Conservation (phyloP, 2,888 invertebrate species). For the Lissonota sp. region DNA sequence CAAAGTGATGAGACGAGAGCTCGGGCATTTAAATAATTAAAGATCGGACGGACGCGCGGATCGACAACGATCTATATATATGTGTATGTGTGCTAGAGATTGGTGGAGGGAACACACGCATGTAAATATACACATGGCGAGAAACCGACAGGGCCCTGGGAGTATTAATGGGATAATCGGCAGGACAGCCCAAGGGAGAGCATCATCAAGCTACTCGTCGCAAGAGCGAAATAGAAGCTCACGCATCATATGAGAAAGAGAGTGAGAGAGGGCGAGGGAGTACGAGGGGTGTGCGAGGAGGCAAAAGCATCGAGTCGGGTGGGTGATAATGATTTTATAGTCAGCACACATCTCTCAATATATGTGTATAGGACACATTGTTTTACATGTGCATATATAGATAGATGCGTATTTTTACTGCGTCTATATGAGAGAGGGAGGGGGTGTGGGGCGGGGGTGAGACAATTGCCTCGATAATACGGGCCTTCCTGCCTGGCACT, state of each 20-base stretch:
- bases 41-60: constrained; percentile 75
- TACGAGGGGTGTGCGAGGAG: constrained; percentile 61
- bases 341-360: constrained; percentile 66
- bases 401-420: constrained; percentile 34
- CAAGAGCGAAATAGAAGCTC: constrained; percentile 28
- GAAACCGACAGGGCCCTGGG: constrained; percentile 73
- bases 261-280: constrained; percentile 50
- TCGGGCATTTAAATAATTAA: constrained; percentile 80
- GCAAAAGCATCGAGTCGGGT: constrained; percentile 66
- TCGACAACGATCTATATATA: constrained; percentile 38
- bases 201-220: constrained; percentile 33
- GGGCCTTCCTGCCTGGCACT: constrained; percentile 83
- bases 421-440: constrained; percentile 16
- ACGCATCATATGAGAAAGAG: constrained; percentile 1
- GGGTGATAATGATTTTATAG: constrained; percentile 83
- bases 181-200: constrained; percentile 69
- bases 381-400: constrained; percentile 4
- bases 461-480: constrained; percentile 83
- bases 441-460: constrained; percentile 77
- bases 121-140: constrained; percentile 39
- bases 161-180: constrained; percentile 83
- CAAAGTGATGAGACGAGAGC: constrained; percentile 25
- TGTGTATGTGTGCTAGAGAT: background rate
- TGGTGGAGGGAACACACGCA: background rate
- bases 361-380: constrained; percentile 21